phyloP scores from a whole-genome alignment of 1,140 invertebrate genomes.

The Phortica variegata region DNA sequence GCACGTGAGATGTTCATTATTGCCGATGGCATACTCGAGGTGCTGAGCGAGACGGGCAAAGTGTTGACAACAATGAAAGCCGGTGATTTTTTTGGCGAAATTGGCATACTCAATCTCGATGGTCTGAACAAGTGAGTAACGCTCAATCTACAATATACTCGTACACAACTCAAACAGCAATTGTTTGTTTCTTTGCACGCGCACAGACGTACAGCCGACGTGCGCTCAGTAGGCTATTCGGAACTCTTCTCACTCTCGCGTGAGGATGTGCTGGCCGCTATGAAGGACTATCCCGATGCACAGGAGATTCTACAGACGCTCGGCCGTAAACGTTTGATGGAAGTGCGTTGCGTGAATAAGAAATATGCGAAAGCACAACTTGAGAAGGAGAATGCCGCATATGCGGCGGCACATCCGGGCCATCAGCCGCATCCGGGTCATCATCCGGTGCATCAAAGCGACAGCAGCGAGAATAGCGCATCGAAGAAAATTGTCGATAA shows the following conservation, averaged over 20 bases:
- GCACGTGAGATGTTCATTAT: conserved; percentile 98
- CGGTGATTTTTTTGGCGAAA: conserved; percentile 97
- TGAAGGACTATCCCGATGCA: conserved; percentile 96
- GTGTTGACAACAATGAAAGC: conserved; percentile 95
- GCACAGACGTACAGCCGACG: conserved; percentile 92
- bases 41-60: conserved; percentile 89
- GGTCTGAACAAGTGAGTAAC: conserved; percentile 85
- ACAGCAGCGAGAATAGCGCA: conserved; percentile 67
- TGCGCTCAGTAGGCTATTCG: conserved; percentile 92
- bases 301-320: conserved; percentile 88
- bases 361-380: conserved; percentile 46
- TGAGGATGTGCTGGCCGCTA: conserved; percentile 91
- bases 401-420: conserved; percentile 34
- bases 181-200: conserved; percentile 58
- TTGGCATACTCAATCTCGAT: conserved; percentile 93
- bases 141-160: neutral
- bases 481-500: conserved; percentile 78
- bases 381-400: conserved; percentile 42
- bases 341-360: conserved; percentile 64
- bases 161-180: neutral
- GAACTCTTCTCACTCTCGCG: conserved; percentile 92
- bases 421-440: conserved; percentile 21
- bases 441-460: conserved; percentile 58
- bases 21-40: conserved; percentile 93
- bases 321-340: conserved; percentile 83